A percentile compares a stretch with the other conserved stretches of the same genome.
Conservation (phyloP, 2,888 invertebrate species). For the Hydrotaea cyrtoneurina region DNA sequence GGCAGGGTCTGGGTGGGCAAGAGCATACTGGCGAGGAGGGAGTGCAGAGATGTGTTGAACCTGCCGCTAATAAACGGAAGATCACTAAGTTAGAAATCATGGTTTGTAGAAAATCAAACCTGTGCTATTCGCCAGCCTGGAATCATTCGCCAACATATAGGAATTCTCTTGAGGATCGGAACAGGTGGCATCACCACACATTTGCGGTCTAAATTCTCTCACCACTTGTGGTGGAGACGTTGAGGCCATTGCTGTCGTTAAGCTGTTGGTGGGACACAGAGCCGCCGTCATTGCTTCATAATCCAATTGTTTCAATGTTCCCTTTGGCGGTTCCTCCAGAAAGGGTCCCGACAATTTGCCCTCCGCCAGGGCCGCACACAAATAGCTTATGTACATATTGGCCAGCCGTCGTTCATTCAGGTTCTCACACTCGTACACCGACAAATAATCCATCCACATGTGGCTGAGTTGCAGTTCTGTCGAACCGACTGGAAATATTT, state of each 20-base stretch:
- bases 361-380: constrained; percentile 73
- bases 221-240: background rate
- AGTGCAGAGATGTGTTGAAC: constrained; percentile 24
- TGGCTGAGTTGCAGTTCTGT: constrained; percentile 68
- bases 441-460: constrained; percentile 73
- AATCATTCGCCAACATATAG: no score
- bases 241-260: background rate
- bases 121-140: background rate
- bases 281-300: no score
- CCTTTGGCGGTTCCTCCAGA: constrained; percentile 65
- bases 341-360: constrained; percentile 73
- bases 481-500: constrained; percentile 68
- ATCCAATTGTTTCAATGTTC: constrained; percentile 68
- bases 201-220: no score
- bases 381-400: constrained; percentile 74
- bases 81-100: no score
- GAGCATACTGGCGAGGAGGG: background rate
- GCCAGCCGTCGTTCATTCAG: constrained; percentile 72
- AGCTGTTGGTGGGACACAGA: no score
- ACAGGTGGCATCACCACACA: no score
- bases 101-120: no score
- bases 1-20: constrained; percentile 38
- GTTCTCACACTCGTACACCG: constrained; percentile 68
- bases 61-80: no score
- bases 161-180: no score